Evolutionary conservation across 2,797 vertebrate genomes (phyloP).

Genomic region (Hyperoplus immaculatus): DNA sequence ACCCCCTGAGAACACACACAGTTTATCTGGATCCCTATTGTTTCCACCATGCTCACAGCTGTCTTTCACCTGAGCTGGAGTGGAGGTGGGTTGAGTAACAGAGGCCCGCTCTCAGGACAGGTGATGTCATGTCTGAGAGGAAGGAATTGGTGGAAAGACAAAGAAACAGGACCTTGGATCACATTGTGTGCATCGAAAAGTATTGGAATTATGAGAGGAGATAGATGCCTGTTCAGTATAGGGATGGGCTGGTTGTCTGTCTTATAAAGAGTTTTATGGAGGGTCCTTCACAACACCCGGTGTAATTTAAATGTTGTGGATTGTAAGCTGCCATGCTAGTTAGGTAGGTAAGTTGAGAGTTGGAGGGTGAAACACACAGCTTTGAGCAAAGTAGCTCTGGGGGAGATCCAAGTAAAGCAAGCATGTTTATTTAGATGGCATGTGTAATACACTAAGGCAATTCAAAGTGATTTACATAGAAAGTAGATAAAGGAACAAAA

Average conservation of each 20-base stretch:
- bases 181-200: neutral
- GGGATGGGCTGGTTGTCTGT: neutral
- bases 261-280: neutral
- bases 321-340: too few relatives aligned
- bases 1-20: conserved; percentile 45
- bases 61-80: conserved; percentile 53
- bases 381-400: too few relatives aligned
- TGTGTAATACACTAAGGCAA: too few relatives aligned
- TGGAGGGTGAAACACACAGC: too few relatives aligned
- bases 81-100: conserved; percentile 29
- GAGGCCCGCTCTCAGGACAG: conserved; percentile 35
- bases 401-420: too few relatives aligned
- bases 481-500: too few relatives aligned
- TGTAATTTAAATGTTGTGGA: too few relatives aligned
- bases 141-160: conserved; percentile 15
- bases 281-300: too few relatives aligned
- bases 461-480: too few relatives aligned
- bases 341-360: too few relatives aligned
- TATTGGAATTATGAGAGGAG: neutral
- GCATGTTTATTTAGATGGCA: too few relatives aligned
- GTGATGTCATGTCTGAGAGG: conserved; percentile 40
- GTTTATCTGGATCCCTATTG: conserved; percentile 54
- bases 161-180: conserved; percentile 11
- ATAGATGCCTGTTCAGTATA: neutral
- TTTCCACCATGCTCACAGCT: conserved; percentile 43